Evolutionary conservation across 2,888 invertebrate genomes (phyloP).

Genomic region (Marasmarcha lunaedactyla): DNA sequence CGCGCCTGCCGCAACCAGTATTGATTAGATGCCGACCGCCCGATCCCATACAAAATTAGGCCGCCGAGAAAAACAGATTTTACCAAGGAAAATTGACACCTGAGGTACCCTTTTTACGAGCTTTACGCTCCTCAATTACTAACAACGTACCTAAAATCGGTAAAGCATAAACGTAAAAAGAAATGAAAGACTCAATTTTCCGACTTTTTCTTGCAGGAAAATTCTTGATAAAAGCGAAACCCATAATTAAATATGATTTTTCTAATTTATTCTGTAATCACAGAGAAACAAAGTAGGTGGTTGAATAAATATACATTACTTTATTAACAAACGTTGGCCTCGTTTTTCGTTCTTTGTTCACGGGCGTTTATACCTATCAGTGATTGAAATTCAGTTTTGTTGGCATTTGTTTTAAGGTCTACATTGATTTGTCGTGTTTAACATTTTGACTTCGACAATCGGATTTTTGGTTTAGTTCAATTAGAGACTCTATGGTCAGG

Average conservation of each 20-base stretch:
- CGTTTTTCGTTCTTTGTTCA: constrained; percentile 68
- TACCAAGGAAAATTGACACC: constrained; percentile 5
- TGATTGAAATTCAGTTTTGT: constrained; percentile 58
- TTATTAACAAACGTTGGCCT: constrained; percentile 70
- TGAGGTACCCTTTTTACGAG: background rate
- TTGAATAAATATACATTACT: constrained; percentile 68
- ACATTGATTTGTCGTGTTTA: constrained; percentile 49
- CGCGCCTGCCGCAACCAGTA: constrained; percentile 58
- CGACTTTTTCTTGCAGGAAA: no score
- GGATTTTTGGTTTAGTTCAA: constrained; percentile 22
- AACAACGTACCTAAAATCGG: no score
- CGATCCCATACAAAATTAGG: constrained; percentile 68
- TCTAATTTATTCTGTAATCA: background rate
- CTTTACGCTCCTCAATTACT: no score
- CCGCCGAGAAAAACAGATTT: constrained; percentile 59
- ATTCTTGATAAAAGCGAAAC: no score
- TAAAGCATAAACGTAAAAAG: no score
- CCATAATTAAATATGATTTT: no score
- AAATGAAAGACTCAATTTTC: no score
- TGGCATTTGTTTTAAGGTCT: constrained; percentile 44
- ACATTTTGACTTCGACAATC: constrained; percentile 46
- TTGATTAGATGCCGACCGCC: constrained; percentile 71
- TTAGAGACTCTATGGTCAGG: constrained; percentile 28
- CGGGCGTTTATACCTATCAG: constrained; percentile 47
- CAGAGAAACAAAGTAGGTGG: constrained; percentile 10